Base-by-base conservation (phyloP, 2,888 invertebrate genomes). In the Polydrusus pterygomalis region DNA sequence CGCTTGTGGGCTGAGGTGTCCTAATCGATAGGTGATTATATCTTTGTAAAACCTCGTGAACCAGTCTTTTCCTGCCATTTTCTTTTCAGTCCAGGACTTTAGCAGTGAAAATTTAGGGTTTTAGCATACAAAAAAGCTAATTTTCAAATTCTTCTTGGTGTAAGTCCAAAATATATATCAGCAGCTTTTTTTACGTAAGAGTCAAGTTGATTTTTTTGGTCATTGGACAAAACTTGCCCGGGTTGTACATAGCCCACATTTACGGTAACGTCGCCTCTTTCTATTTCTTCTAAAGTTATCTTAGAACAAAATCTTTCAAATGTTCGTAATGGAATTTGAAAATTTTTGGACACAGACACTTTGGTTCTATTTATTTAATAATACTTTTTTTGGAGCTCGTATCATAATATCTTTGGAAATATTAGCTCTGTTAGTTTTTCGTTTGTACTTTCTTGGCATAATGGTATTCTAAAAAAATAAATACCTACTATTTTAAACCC, bases 251-350 rank as follows among this genome's bases (percentile, higher is more conserved):
- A 40, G 8, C 40, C 40, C 8, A 40, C 40, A 40, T 40, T 40
- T 7, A 40, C 40, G 8, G 1, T 40, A 40, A 40, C 40, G 2
- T 43, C 43, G 43, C 43, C 43, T 43, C 11, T 43, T 43, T 43
- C 43, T 43, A 40, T 40, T 40, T 40, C 40, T 40, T 40, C 40
- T 40, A 40, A 40, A 40, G 40, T 40, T 40, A 40, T 40, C 40
- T 40, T 40, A 40, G 8, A 40, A 40, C 40, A 40, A 8, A 40
- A 40, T 40, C 40, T 40, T 40, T 2, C 40, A 40, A 40, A 40
- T 40, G 40, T 40, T 11, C 40, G 2, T 40, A 40, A 40, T 40
- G 40, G 40, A 40, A 40, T 40, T 40, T 40, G 3, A 7, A 40
- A 40, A 40, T 40, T 8, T 40, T 40, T 40, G 8, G 40, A 40